Percentiles rank a stretch among this genome's conserved stretches.
These are phyloP conservation scores for Grallaria varia DNA, from an alignment of 2,113 vertebrate genomes.

Conservation along the genomic window DNA sequence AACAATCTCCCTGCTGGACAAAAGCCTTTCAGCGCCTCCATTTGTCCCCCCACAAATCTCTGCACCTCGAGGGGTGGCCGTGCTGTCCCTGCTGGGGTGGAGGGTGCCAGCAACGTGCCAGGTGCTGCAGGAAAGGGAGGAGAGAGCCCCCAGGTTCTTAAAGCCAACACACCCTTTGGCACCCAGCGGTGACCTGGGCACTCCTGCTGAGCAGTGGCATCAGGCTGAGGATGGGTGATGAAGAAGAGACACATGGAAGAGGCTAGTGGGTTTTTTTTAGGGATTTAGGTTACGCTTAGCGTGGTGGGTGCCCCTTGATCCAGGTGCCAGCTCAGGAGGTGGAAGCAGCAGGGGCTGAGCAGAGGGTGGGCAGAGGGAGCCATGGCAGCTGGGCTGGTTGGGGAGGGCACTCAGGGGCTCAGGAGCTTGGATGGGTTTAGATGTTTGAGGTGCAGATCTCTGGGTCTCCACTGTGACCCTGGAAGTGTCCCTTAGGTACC, in stretches of 20 bases:
- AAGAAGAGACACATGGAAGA: neutral
- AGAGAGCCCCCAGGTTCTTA: neutral
- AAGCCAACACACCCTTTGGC: neutral
- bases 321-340: neutral
- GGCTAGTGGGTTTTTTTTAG: neutral
- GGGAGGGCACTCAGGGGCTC: neutral
- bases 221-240: neutral
- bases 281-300: neutral
- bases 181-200: neutral
- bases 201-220: neutral
- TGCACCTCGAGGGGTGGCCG: neutral
- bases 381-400: accelerated
- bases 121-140: neutral
- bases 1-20: neutral
- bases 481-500: neutral
- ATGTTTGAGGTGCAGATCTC: neutral
- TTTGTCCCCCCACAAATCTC: neutral
- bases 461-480: neutral
- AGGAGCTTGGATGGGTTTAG: accelerated
- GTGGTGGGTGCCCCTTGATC: neutral
- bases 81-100: no score
- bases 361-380: neutral
- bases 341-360: neutral
- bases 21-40: neutral
- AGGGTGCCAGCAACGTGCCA: no score